Evolutionary conservation across 2,797 vertebrate species (phyloP), one percentile per base, ranked within the genome.

Genomic region (Thaleichthys pacificus): DNA sequence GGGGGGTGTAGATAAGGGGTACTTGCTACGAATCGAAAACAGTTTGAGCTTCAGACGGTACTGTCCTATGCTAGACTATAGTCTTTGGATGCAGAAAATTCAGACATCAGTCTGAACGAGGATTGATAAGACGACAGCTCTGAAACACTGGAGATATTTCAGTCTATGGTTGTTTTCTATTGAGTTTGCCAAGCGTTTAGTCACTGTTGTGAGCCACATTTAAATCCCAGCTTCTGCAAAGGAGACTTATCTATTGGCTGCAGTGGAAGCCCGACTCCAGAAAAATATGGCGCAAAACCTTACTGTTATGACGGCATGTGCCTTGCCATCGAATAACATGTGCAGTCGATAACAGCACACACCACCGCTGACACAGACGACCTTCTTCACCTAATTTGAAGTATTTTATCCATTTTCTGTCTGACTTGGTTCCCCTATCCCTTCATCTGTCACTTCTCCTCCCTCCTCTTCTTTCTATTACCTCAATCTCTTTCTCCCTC

Each of bases 1-100:
- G 61, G 75, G 83, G 12, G 66, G 56, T 71, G 51, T 21, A 77
- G 51, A 17, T 79, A 78, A 80, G 15, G 60, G 26, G 63, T 75
- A 56, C 70, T 21, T n/a, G 17, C 51, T 5, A 5, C 1, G 7
- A 56, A 56, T 56, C 4, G 14, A 47, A 47, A 12, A 47, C 51
- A 6, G 49, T 51, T 51, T 51, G 19, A n/a, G 17, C 19, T 17
- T 56, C 2, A 56, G 2, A 56, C 1, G 9, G 9, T 47, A 12
- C 9, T 47, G 9, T 47, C 3, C 42, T 14, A 47, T 3, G 12
- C 42, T 47, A 14, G 14, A 42, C 38, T 42, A 42, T 28, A 28
- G 28, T 28, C 28, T 30, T 12, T 14, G 42, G 42, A 47, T 3
- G 42, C 12, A 47, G 42, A 65, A 73, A 4, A 63, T 35, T 63